Evolutionary conservation across 2,797 vertebrate genomes (phyloP).

Genomic region (Caiman crocodilus): DNA sequence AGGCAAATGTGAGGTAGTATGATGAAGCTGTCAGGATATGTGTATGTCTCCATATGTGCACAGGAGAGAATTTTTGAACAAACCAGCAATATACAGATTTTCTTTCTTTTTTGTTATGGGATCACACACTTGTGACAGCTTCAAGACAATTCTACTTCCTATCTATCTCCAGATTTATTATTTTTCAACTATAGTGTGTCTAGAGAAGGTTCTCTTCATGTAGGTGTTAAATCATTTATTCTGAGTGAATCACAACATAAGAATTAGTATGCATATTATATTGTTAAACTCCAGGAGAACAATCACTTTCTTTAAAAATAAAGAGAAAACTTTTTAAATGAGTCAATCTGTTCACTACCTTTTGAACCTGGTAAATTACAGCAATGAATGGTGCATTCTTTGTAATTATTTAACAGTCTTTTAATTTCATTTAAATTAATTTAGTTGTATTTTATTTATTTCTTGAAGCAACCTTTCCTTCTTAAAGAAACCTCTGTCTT

Average conservation of each 20-base stretch:
- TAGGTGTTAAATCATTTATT: not conserved
- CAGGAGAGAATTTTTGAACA: not conserved
- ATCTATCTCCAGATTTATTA: not conserved
- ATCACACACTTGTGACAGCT: not conserved
- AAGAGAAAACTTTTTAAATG: not conserved
- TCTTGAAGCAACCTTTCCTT: not conserved
- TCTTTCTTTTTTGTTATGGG: not conserved
- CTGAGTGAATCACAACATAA: not conserved
- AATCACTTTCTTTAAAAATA: not conserved
- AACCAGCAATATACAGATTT: not conserved
- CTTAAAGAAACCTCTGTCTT: not conserved
- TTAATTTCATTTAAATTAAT: not conserved
- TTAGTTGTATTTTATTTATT: not conserved
- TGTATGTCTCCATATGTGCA: not conserved
- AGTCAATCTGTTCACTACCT: conserved; percentile 1
- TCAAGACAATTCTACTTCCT: not conserved
- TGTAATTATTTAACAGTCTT: not conserved
- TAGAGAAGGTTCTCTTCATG: not conserved
- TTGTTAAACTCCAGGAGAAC: not conserved
- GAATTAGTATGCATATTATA: not conserved
- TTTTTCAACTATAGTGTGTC: not conserved
- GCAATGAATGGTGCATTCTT: not conserved
- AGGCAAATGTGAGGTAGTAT: conserved; percentile 1
- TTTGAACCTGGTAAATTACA: not conserved
- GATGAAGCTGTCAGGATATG: not conserved